Base-by-base conservation (phyloP, 2,888 invertebrate genomes). In the Campopleginae sp. region DNA sequence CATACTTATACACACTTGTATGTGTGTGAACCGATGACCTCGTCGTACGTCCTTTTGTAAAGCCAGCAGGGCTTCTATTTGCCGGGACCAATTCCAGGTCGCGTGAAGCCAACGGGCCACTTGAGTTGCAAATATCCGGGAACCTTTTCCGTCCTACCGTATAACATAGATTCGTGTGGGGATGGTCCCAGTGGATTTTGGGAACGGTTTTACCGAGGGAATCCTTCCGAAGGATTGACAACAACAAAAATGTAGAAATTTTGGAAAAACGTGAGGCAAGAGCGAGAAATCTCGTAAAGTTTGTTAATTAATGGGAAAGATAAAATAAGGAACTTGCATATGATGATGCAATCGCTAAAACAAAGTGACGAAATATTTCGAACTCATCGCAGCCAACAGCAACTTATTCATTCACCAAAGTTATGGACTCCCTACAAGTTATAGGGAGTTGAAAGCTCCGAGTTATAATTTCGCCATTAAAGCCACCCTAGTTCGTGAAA, bases 121-220 rank as follows among this genome's bases (percentile, higher is more conserved):
- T 80, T 65, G 75, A 76, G 63, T 63, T 65, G 44, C 84, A 76
- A 84, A 84, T 72, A 74, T 76, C 75, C 71, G 65, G 71, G 7
- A 31, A 27, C 10, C 27, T 7, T 27, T 42, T 63, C 74, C 8
- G 33, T 38, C 1, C 19, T 5, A 38, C 23, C 38, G n/a, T 48
- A 48, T 8, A 44, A 31, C 31, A 42, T 44, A 2, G 23, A 42
- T 6, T n/a, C 19, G n/a, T 51, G n/a, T n/a, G 19, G 27, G 4
- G 23, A 12, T 23, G 65, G 23, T 38, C 6, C 19, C 33, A 19
- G 33, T 33, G 7, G 6, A 68, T 10, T 44, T 68, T 17, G 44
- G 17, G 10, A 58, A 58, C 14, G 5, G 27, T 12, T 14, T 14
- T 1, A 54, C 23, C 3, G 54, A 54, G 54, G 27, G 23, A 58